Base-by-base conservation (phyloP, 2,888 invertebrate genomes). In the Galerucella calmariensis region DNA sequence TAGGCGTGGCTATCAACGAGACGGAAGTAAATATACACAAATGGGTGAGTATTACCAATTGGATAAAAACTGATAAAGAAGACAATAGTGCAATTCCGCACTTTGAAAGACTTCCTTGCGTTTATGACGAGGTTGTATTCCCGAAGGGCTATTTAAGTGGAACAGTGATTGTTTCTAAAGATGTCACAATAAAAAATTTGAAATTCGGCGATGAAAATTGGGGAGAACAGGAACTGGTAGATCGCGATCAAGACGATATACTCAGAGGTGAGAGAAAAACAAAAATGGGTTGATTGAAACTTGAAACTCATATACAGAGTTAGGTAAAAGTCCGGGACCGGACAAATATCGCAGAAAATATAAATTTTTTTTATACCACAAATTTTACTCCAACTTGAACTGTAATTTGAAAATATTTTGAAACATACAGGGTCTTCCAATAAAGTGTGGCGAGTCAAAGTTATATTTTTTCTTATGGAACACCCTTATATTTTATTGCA, bases 71-170 rank as follows among this genome's bases (percentile, higher is more conserved):
- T 0, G 77, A 85, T 12, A 63, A 74, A 1, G 85, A 81, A 62
- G 88, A 88, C 67, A 89, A 88, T 74, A 85, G 87, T 75, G 90
- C 90, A 1, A 88, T 89, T 6, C 90, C 90, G 0, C 89, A 90
- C 78, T 83, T 87, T 0, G 89, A 90, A 75, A 86, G 88, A 77
- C 78, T 89, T 1, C 90, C 90, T 0, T 90, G 90, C 75, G 85
- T 81, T 24, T 86, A 88, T 62, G 90, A 90, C 75, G 79, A 83
- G 8, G 89, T 89, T 0, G 82, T 85, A 41, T 89, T 90, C 74
- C 88, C 77, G 9, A 66, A 70, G 6, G 76, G 75, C 0, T 46
- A 68, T 14, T 27, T 46, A 41, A 70, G 73, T 12, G 73, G 72
- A n/a, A 11, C 16, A 8, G 27, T 76, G 44, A 16, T 44, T 24